These are phyloP conservation scores for Amblyjoppa fuscipennis DNA, from an alignment of 2,888 invertebrate genomes.

Conservation along the genomic window DNA sequence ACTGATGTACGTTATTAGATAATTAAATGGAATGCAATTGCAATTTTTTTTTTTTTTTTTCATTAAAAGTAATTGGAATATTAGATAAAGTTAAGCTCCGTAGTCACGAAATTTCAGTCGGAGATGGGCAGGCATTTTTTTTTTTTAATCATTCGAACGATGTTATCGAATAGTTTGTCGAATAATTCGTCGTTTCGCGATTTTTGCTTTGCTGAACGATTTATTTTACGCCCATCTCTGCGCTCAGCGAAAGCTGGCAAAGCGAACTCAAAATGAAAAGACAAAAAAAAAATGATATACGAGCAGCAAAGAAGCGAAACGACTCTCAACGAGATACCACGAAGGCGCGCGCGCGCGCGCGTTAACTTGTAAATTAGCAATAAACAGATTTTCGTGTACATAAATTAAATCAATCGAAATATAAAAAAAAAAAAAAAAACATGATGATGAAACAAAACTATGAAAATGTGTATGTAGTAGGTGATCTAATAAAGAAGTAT, in stretches of 20 bases:
- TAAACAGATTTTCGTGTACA: constrained; percentile 79
- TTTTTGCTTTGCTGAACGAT: neutral
- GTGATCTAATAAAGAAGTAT: constrained; percentile 49
- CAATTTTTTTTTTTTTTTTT: neutral
- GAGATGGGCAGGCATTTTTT: neutral
- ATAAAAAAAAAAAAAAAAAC: constrained; percentile 47
- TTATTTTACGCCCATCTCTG: neutral
- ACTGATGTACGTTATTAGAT: constrained; percentile 11
- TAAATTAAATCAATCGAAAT: constrained; percentile 71
- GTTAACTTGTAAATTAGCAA: constrained; percentile 82
- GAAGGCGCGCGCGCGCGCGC: constrained; percentile 38
- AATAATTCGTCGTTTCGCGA: neutral
- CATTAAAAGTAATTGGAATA: neutral
- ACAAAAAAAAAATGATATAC: constrained; percentile 1
- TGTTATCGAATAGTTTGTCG: neutral
- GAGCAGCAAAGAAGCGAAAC: constrained; percentile 16
- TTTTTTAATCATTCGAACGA: neutral
- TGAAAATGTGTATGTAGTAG: constrained; percentile 64
- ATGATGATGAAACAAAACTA: constrained; percentile 54
- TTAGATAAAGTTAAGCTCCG: neutral
- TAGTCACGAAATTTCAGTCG: neutral
- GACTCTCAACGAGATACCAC: constrained; percentile 34
- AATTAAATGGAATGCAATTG: constrained; percentile 6
- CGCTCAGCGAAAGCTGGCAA: neutral
- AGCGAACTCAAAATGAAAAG: neutral